These are phyloP conservation scores for Mellivora capensis DNA, from an alignment of 2,113 vertebrate species.

Conservation along the genomic window DNA sequence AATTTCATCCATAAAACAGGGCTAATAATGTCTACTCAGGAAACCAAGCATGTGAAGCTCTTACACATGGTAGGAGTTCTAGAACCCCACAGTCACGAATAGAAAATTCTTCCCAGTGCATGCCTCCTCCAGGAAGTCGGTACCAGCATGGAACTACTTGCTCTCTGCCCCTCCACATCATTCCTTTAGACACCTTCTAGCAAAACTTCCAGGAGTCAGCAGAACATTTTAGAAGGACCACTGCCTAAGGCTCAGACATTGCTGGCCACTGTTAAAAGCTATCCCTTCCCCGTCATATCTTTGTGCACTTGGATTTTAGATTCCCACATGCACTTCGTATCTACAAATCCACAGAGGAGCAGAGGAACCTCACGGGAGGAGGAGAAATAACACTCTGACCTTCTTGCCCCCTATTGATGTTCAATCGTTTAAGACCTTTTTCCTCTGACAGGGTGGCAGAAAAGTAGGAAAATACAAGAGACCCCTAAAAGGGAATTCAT, in stretches of 20 bases:
- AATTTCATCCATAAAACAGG: background rate
- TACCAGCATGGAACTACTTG: background rate
- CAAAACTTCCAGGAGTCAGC: background rate
- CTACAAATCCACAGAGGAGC: background rate
- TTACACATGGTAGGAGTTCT: background rate
- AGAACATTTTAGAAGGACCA: background rate
- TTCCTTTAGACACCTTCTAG: background rate
- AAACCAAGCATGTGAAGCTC: background rate
- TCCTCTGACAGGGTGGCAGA: background rate
- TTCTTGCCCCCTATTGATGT: background rate
- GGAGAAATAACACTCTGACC: background rate
- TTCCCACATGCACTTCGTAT: background rate
- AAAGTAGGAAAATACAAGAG: background rate
- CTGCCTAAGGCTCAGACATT: background rate
- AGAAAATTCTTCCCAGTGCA: background rate
- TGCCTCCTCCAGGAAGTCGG: background rate
- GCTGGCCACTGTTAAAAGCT: background rate
- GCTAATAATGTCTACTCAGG: background rate
- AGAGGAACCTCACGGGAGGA: background rate
- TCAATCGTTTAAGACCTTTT: background rate
- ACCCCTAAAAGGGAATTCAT: background rate
- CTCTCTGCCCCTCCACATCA: background rate
- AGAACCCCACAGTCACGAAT: background rate
- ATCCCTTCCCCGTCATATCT: background rate
- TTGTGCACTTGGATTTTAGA: background rate